These are phyloP conservation scores for Hololepta plana DNA, from an alignment of 2,888 invertebrate species.

Conservation along the genomic window DNA sequence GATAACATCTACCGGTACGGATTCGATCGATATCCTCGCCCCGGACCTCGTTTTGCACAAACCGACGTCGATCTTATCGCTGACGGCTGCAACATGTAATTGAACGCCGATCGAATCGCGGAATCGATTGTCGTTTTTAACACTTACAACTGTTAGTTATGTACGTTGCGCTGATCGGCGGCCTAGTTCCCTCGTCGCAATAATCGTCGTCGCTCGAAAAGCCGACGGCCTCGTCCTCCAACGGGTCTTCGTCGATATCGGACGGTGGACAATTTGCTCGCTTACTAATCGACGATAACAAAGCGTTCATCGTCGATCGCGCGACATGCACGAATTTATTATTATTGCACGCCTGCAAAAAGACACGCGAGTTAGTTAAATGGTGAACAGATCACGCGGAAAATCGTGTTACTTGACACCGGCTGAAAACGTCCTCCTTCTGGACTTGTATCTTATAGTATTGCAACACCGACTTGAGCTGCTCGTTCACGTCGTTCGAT, in stretches of 20 bases:
- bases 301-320: slow-evolving; percentile 23
- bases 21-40: slow-evolving; percentile 34
- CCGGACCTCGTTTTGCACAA: slow-evolving; percentile 34
- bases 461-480: slow-evolving; percentile 44
- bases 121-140: slow-evolving; percentile 21
- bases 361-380: slow-evolving; percentile 4
- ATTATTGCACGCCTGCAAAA: slow-evolving; percentile 30
- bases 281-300: too few species aligned
- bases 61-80: slow-evolving; percentile 22
- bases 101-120: too few species aligned
- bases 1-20: slow-evolving; percentile 18
- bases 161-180: neutral
- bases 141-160: slow-evolving; percentile 11
- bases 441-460: slow-evolving; percentile 45
- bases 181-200: slow-evolving; percentile 17
- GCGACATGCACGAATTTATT: slow-evolving; percentile 28
- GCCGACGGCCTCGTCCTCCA: slow-evolving; percentile 24
- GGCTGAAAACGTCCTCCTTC: slow-evolving; percentile 46
- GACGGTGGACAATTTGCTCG: too few species aligned
- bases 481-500: slow-evolving; percentile 35
- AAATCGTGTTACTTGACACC: slow-evolving; percentile 42
- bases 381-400: neutral
- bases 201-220: slow-evolving; percentile 24
- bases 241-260: too few species aligned
- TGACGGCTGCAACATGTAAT: slow-evolving; percentile 16